Evolutionary conservation across 2,113 vertebrate species (phyloP), one percentile per base, ranked within the genome.

Genomic region (Indicator indicator): DNA sequence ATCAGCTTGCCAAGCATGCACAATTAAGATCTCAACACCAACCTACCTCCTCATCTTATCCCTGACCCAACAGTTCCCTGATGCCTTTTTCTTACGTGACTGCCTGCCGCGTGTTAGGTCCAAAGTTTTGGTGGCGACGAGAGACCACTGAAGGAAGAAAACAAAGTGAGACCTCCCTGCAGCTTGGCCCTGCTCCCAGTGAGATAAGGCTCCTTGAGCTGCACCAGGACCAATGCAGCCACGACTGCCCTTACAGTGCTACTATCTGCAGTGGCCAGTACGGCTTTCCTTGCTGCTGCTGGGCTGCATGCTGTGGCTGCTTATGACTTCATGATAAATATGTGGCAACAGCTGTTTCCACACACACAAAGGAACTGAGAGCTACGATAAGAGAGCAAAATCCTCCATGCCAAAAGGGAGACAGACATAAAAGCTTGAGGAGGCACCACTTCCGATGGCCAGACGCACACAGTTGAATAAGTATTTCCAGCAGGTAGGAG

Each of bases 331-430:
- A 52, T 3, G 58, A 83, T 72, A 83, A 96, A 74, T 6, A 8
- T 69, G 92, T 86, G 83, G 86, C 92, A 28, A 84, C 95, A 96
- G 88, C 94, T 95, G 90, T 71, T 95, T 90, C 94, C 96, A 93
- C 62, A 7, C 6, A 12, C 88, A 20, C 65, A 56, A 2, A 60
- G 72, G 36, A 88, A 69, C 64, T 30, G 1, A 32, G 54, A 58
- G 86, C 54, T 15, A 0, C 0, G 90, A 90, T 94, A 95, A 94
- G 69, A 23, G 63, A 8, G 76, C 6, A 32, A 40, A 90, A 90
- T 26, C 28, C 69, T 9, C 15, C 4, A 0, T 2, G 11, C 36
- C 83, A 46, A 46, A 40, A 76, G 62, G 27, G 81, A 89, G 89
- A 44, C 26, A 8, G 70, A 65, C 50, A 80, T 56, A 80, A 71